phyloP scores from a whole-genome alignment of 1,140 invertebrate species.

The Tachypleus tridentatus region DNA sequence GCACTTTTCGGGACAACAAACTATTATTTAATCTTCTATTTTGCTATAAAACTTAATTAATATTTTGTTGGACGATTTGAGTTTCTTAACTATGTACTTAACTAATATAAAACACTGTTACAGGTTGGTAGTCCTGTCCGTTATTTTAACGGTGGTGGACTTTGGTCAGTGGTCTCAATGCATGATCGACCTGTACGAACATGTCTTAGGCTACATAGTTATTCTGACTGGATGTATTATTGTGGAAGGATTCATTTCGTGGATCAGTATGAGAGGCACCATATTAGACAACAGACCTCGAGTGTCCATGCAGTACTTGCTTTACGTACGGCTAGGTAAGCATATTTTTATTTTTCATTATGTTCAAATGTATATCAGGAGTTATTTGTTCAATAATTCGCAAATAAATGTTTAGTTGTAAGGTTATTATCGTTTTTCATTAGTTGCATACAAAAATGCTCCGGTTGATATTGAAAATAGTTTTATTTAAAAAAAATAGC shows the following conservation, averaged over 20 bases:
- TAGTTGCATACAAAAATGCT: no score
- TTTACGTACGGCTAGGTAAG: slow-evolving; percentile 68
- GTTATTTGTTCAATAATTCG: no score
- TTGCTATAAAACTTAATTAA: no score
- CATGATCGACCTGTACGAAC: slow-evolving; percentile 44
- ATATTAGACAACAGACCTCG: slow-evolving; percentile 62
- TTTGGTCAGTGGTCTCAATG: slow-evolving; percentile 35
- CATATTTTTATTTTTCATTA: slow-evolving; percentile 12
- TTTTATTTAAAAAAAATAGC: no score
- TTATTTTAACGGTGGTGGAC: slow-evolving; percentile 50
- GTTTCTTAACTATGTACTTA: slow-evolving; percentile 7
- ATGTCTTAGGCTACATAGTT: slow-evolving; percentile 55
- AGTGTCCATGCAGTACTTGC: slow-evolving; percentile 62
- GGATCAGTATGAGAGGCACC: slow-evolving; percentile 63
- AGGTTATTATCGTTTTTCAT: no score
- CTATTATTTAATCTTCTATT: no score
- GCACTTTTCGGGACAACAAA: no score
- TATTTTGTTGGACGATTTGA: no score
- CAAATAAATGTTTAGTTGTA: no score
- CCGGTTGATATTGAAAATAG: no score
- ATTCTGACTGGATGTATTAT: slow-evolving; percentile 52
- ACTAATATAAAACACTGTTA: slow-evolving; percentile 29
- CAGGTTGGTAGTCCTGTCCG: slow-evolving; percentile 45
- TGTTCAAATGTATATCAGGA: no score
- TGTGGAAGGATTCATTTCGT: slow-evolving; percentile 57